Evolutionary conservation across 1,140 invertebrate genomes (phyloP), one percentile per base, ranked within the genome.

Genomic region (Drosophila kanapiae): DNA sequence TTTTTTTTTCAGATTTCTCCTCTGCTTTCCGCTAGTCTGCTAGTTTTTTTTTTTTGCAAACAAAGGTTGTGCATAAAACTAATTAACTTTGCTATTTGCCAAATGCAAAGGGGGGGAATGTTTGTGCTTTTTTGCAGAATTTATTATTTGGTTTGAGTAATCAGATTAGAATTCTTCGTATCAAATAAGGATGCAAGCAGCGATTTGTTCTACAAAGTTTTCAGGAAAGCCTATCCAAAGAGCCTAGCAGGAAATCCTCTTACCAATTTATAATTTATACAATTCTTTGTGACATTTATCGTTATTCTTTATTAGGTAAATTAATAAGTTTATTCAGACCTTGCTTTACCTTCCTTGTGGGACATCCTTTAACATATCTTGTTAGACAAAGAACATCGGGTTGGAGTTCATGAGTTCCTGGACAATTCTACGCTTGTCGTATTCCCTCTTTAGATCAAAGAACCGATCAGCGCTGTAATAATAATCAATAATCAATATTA

Each of bases 371-470:
- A 31, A 31, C 31, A 6, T 7, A 7, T 3, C 5, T 31, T 7
- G 9, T 72, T 91, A 93, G 14, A 93, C 83, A 43, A 93, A 93
- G n/a, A 91, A 93, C 92, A 93, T 93, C 5, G 92, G 92, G 57
- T 91, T 93, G 3, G 16, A 63, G 23, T 75, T 77, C 65, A 84
- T 47, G 23, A 93, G 87, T 2, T 62, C 65, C 0, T 60, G 18
- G 7, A 69, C 62, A 59, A 93, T 88, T 14, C 45, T 11, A 4
- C 92, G 85, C 7, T 75, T 79, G 11, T 64, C 56, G 42, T 92
- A 92, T 27, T 92, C 91, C 14, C 57, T 72, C 14, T 75, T 27
- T 0, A 68, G 63, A 2, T 80, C 75, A 8, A 42, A 29, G 9
- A 42, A 38, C 4, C 51, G 38, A 0, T 51, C 40, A 11, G 23